Base-by-base conservation (phyloP, 30 jellyfish, hydroid and myxozoan genomes). In the Mastigias papua region DNA sequence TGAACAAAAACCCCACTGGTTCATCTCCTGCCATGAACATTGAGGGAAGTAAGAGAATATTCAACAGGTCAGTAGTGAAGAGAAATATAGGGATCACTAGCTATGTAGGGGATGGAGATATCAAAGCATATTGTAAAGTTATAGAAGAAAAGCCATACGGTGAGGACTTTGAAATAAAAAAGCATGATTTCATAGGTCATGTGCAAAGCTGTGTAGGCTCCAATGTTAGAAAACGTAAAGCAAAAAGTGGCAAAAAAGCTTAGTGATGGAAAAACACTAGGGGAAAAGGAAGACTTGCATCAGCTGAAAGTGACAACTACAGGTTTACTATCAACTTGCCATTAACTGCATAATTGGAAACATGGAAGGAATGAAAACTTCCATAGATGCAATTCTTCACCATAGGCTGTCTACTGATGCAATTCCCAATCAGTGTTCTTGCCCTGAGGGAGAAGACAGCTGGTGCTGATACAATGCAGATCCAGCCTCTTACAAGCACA, bases 201-300 rank as follows among this genome's bases (percentile, higher is more conserved):
- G 69, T 76, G n/a, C 87, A 76, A 63, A 76, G 54, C 63, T 42
- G 87, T 20, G 62, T 76, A 16, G 87, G 87, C 16, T 11, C 87
- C 20, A 57, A 67, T 34, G 10, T 76, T 4, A 48, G 87, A n/a
- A 31, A 50, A 35, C 73, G 50, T 61, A 76, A 76, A 34, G 34
- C 29, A 10, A 13, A 22, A 29, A 4, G 19, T 15, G 87, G 87
- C 11, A 57, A 7, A 60, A 20, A 51, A 76, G 70, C 70, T 58
- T 8, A 9, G 4, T 5, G 76, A 51, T 50, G 60, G 91, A 2
- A 51, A 42, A 30, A 11, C 67, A 32, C 25, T 42, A 22, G 28
- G 28, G 10, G 92, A 86, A 67, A 32, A 54, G 92, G 92, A 9
- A 42, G 74, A 34, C 74, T 82, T 28, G 68, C 92, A 21, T 74